These are phyloP conservation scores for Idaea dimidiata DNA, from an alignment of 2,888 invertebrate species.

Conservation along the genomic window DNA sequence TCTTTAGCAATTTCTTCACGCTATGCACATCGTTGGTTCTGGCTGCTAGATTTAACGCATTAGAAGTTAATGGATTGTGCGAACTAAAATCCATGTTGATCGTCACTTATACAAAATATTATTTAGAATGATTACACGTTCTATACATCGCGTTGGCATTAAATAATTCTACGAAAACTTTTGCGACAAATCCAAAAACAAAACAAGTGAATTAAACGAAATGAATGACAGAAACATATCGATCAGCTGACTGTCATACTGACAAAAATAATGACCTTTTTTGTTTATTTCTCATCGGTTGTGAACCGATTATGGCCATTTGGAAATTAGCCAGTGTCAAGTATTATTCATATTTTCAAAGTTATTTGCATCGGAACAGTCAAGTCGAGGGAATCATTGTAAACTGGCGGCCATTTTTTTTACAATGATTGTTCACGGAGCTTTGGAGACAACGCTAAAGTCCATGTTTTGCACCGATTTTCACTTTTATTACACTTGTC, in stretches of 20 bases:
- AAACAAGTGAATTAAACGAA: neutral
- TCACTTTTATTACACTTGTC: too few species aligned
- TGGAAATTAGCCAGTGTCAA: too few species aligned
- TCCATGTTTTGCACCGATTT: too few species aligned
- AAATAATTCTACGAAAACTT: neutral
- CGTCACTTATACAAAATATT: neutral
- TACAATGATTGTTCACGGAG: too few species aligned
- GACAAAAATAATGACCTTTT: neutral
- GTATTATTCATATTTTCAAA: too few species aligned
- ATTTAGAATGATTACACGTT: neutral
- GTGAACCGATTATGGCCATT: too few species aligned
- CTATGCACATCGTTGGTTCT: slow-evolving; percentile 57
- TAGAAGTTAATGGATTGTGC: slow-evolving; percentile 69
- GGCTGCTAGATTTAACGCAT: slow-evolving; percentile 70
- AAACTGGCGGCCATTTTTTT: too few species aligned
- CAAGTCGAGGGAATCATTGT: too few species aligned
- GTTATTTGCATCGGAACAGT: too few species aligned
- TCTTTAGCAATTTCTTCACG: slow-evolving; percentile 58
- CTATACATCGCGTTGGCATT: neutral
- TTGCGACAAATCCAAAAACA: neutral
- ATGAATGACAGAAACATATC: too few species aligned
- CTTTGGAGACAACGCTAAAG: too few species aligned
- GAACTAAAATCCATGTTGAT: slow-evolving; percentile 74
- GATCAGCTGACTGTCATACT: neutral
- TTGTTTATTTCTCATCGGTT: too few species aligned